Evolutionary conservation across 2,113 vertebrate species (phyloP).

Genomic region (Dasyprocta punctata): DNA sequence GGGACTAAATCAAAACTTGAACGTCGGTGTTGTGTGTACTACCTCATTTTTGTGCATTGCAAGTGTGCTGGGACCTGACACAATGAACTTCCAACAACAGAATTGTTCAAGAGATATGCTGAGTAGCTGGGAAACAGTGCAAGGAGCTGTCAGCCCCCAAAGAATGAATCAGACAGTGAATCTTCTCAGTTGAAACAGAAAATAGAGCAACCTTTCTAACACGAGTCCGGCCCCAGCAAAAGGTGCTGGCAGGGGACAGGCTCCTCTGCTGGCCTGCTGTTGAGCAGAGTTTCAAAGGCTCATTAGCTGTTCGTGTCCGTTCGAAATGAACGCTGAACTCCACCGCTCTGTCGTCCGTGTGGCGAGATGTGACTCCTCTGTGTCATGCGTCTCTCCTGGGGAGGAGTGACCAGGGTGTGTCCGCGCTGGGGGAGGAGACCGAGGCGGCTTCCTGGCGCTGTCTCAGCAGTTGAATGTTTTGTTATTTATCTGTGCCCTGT

Average conservation of each 20-base stretch:
- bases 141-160: conserved; percentile 74
- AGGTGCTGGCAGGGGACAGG: conserved; percentile 78
- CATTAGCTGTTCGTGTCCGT: conserved; percentile 75
- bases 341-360: conserved; percentile 75
- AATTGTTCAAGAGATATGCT: conserved; percentile 66
- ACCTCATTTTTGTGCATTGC: conserved; percentile 87
- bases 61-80: conserved; percentile 74
- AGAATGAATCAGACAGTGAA: conserved; percentile 74
- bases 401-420: conserved; percentile 47
- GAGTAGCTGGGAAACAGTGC: conserved; percentile 79
- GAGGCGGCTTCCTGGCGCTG: conserved; percentile 83
- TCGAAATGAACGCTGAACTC: conserved; percentile 76
- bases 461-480: conserved; percentile 87
- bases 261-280: conserved; percentile 70
- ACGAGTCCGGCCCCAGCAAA: conserved; percentile 70
- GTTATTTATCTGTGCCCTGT: conserved; percentile 88
- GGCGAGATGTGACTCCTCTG: conserved; percentile 64
- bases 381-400: conserved; percentile 45
- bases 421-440: conserved; percentile 62
- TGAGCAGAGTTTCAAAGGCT: conserved; percentile 74
- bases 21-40: conserved; percentile 83
- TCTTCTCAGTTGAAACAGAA: conserved; percentile 78
- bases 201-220: conserved; percentile 80
- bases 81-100: conserved; percentile 67
- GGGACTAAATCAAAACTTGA: conserved; percentile 84